Conservation (phyloP, 2,797 vertebrate genomes). For the Galago senegalensis region DNA sequence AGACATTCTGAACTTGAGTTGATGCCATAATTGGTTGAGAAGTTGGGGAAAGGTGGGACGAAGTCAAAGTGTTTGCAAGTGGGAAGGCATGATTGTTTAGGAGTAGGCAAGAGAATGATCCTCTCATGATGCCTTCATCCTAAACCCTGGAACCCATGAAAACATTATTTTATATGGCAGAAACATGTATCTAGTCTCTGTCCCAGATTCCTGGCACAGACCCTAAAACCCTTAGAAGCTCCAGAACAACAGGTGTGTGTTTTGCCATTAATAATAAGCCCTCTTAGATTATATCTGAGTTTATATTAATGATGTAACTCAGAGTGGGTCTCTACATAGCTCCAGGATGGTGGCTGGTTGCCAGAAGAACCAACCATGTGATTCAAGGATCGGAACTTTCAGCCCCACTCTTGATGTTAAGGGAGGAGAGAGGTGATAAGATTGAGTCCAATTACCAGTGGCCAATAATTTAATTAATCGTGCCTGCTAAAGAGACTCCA, state of each 20-base stretch:
- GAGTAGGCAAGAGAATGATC: not conserved
- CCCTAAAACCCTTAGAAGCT: not conserved
- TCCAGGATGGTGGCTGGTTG: not conserved
- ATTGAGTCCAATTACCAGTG: not conserved
- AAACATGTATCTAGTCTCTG: not conserved
- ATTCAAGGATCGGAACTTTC: not conserved
- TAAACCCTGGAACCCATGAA: not conserved
- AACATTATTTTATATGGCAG: not conserved
- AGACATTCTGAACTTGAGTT: not conserved
- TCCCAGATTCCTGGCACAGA: not conserved
- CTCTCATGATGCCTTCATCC: not conserved
- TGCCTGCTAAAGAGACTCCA: not conserved
- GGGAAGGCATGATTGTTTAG: not conserved
- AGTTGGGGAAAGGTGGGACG: not conserved
- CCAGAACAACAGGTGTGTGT: not conserved
- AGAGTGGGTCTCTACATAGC: not conserved
- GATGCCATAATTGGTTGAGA: not conserved
- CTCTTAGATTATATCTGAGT: not conserved
- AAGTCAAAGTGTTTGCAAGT: not conserved
- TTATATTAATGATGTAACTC: not conserved
- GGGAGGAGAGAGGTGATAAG: not conserved
- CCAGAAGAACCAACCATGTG: not conserved
- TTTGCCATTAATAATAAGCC: not conserved
- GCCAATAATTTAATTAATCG: not conserved
- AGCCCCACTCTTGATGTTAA: not conserved